Percentiles rank a stretch among this genome's conserved stretches.
phyloP scores from a whole-genome alignment of 2,888 invertebrate species.

The Habroteleia sp. region DNA sequence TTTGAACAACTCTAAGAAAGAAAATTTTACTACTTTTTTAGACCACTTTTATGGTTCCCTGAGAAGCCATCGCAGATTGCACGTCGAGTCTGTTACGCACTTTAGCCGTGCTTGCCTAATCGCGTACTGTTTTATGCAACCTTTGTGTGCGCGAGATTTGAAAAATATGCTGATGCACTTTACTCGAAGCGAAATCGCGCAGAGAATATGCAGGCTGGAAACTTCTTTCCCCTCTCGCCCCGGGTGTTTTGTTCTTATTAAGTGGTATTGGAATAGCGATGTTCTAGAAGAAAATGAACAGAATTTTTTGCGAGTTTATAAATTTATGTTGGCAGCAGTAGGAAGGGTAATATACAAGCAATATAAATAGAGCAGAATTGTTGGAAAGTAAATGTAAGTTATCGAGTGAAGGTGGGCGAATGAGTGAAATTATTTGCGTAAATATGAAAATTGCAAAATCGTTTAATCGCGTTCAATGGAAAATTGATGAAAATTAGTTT shows the following conservation, averaged over 20 bases:
- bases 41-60: constrained; percentile 48
- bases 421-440: neutral
- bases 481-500: no score
- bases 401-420: neutral
- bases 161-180: constrained; percentile 60
- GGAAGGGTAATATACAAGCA: constrained; percentile 3
- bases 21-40: constrained; percentile 48
- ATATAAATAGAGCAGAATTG: constrained; percentile 3
- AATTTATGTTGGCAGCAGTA: constrained; percentile 13
- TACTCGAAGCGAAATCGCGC: constrained; percentile 36
- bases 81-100: constrained; percentile 40
- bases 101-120: constrained; percentile 39
- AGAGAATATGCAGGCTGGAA: constrained; percentile 14
- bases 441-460: no score
- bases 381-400: neutral
- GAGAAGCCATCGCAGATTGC: constrained; percentile 47
- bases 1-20: constrained; percentile 9
- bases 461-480: no score
- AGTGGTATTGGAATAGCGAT: constrained; percentile 38
- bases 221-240: constrained; percentile 2
- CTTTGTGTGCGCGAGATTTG: constrained; percentile 45
- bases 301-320: constrained; percentile 31
- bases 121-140: constrained; percentile 44
- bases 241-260: constrained; percentile 39
- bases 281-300: constrained; percentile 26